Percentiles rank a stretch among this genome's conserved stretches.
Evolutionary conservation across 2,888 invertebrate genomes (phyloP).

Genomic region (Adela reaumurella): DNA sequence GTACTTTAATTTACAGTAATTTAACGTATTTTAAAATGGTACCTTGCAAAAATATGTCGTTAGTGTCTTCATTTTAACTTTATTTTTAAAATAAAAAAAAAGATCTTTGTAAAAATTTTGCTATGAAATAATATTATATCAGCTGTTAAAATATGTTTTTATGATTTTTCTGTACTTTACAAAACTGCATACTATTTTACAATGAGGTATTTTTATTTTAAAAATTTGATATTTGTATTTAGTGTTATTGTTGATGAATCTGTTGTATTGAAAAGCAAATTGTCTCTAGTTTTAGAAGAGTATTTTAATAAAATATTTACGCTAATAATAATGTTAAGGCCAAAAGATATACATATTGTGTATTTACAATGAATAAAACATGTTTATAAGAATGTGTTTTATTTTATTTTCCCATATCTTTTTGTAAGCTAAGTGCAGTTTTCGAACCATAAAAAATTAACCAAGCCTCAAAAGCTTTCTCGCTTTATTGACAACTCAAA

Average conservation of each 20-base stretch:
- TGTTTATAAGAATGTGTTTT: not conserved
- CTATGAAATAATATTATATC: slow-evolving; percentile 7
- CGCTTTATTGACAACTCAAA: too few relatives aligned
- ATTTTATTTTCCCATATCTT: not conserved
- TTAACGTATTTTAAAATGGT: too few relatives aligned
- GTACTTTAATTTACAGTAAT: not conserved
- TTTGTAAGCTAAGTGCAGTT: too few relatives aligned
- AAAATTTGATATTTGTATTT: slow-evolving; percentile 13
- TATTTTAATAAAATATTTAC: slow-evolving; percentile 37
- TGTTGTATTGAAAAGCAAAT: slow-evolving; percentile 50
- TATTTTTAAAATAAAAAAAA: slow-evolving; percentile 8
- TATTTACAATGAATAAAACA: slow-evolving; percentile 27
- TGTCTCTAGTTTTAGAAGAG: slow-evolving; percentile 39
- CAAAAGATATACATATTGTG: slow-evolving; percentile 54
- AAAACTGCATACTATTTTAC: not conserved
- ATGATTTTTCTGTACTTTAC: slow-evolving; percentile 4
- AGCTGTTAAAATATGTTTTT: slow-evolving; percentile 21
- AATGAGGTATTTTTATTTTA: slow-evolving; percentile 10
- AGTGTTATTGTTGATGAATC: slow-evolving; percentile 20
- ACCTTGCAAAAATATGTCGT: too few relatives aligned
- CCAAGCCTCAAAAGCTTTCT: too few relatives aligned
- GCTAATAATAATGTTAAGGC: slow-evolving; percentile 49
- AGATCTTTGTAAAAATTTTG: slow-evolving; percentile 6
- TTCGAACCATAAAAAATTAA: too few relatives aligned
- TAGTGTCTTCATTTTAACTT: slow-evolving; percentile 10